Conservation (phyloP, 2,888 invertebrate genomes). For the Pogonocherus hispidulus region DNA sequence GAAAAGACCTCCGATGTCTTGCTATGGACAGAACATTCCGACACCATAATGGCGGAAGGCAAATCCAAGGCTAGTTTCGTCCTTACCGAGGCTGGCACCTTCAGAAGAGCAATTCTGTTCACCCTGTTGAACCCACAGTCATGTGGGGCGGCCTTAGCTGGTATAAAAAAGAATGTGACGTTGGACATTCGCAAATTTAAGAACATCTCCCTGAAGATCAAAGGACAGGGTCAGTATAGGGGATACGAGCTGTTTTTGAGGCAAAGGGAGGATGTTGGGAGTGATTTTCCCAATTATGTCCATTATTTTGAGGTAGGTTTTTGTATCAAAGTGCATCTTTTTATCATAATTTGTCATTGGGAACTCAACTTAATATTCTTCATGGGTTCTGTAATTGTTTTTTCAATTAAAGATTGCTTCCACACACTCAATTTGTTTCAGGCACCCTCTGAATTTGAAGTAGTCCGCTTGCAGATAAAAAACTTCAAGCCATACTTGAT, state of each 20-base stretch:
- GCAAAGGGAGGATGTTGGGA: slow-evolving; percentile 62
- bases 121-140: slow-evolving; percentile 67
- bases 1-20: slow-evolving; percentile 28
- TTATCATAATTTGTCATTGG: too few species aligned
- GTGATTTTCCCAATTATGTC: slow-evolving; percentile 58
- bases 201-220: slow-evolving; percentile 60
- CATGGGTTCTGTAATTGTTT: too few species aligned
- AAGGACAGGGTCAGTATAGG: slow-evolving; percentile 65
- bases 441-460: slow-evolving; percentile 39
- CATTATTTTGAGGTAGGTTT: slow-evolving; percentile 60
- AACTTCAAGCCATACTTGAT: slow-evolving; percentile 68
- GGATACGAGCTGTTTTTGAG: slow-evolving; percentile 67
- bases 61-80: slow-evolving; percentile 67
- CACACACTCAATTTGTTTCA: slow-evolving; percentile 34
- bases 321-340: slow-evolving; percentile 29
- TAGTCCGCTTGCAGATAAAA: slow-evolving; percentile 61
- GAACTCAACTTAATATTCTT: too few species aligned
- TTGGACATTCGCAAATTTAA: slow-evolving; percentile 62
- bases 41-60: slow-evolving; percentile 65
- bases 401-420: too few species aligned
- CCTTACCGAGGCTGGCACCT: slow-evolving; percentile 63
- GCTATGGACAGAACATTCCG: slow-evolving; percentile 67
- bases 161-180: slow-evolving; percentile 59
- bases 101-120: slow-evolving; percentile 67
- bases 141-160: slow-evolving; percentile 68